Evolutionary conservation across 2,888 invertebrate species (phyloP).

Genomic region (Digitonthophagus gazella): DNA sequence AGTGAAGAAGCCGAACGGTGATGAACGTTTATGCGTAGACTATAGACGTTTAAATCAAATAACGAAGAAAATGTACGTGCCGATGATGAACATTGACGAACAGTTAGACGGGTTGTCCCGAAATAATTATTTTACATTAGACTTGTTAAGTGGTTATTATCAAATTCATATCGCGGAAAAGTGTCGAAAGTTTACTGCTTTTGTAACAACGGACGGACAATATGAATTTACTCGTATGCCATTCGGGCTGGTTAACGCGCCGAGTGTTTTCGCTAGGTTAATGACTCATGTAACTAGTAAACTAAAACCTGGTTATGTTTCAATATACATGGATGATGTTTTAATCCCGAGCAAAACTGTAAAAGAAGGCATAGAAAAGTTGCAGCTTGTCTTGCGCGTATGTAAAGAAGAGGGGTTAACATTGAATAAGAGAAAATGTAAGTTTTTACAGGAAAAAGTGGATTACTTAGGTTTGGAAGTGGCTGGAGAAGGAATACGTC

Average conservation of each 20-base stretch:
- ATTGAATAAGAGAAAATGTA: slow-evolving; percentile 22
- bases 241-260: slow-evolving; percentile 40
- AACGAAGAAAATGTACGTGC: slow-evolving; percentile 36
- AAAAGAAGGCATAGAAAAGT: slow-evolving; percentile 19
- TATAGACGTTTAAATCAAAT: slow-evolving; percentile 37
- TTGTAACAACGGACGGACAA: slow-evolving; percentile 34
- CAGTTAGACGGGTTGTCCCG: slow-evolving; percentile 31
- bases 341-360: slow-evolving; percentile 22
- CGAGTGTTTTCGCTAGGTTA: slow-evolving; percentile 37
- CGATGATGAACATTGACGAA: slow-evolving; percentile 37
- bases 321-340: slow-evolving; percentile 29
- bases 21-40: slow-evolving; percentile 31
- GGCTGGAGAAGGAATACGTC: slow-evolving; percentile 27
- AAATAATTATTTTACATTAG: slow-evolving; percentile 35
- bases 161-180: slow-evolving; percentile 28
- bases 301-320: not conserved
- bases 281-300: slow-evolving; percentile 24
- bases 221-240: slow-evolving; percentile 38
- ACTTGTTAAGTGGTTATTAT: slow-evolving; percentile 35
- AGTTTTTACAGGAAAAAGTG: slow-evolving; percentile 27
- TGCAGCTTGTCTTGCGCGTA: not conserved
- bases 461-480: slow-evolving; percentile 32
- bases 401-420: not conserved
- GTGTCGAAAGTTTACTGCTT: not conserved
- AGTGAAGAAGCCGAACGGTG: slow-evolving; percentile 31